Evolutionary conservation across 2,888 invertebrate species (phyloP), one percentile per base, ranked within the genome.

Genomic region (Acheta domesticus): DNA sequence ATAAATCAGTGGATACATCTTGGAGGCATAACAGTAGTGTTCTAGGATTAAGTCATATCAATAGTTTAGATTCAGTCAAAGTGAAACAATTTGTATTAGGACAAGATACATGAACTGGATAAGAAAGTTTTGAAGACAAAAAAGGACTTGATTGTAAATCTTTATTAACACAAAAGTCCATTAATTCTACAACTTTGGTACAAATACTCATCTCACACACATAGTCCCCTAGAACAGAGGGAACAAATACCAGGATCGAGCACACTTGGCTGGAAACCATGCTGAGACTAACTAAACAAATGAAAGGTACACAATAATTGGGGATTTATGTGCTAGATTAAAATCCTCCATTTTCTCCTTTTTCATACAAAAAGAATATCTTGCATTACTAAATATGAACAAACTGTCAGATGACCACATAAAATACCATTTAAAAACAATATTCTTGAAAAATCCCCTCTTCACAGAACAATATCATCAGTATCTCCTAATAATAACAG

Each of bases 121-220:
- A 8, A 36, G 36, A 36, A 36, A 36, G 36, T 36, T 36, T 5
- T 8, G 8, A 36, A 36, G 36, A 36, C 36, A 62, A 62, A 62
- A 23, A 75, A n/a, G n/a, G 21, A 36, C n/a, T 79, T 81, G 80
- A 79, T 74, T 81, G 80, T 81, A 81, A 81, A 81, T 79, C 78
- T 82, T n/a, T 82, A 82, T 80, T 82, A 82, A 82, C 82, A 82
- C 82, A 81, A 82, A 81, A 82, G 78, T 81, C 80, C 81, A 82
- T 81, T 81, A 81, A 81, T 82, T 78, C 81, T 81, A 82, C 81
- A 82, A 81, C 82, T 82, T 82, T 82, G 82, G 82, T 82, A 82
- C 82, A 82, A 82, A 82, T 80, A 81, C 78, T 80, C 78, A 62
- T 77, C 80, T 80, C 79, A 77, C 79, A 75, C 79, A 78, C 78